phyloP scores from a whole-genome alignment of 2,888 invertebrate genomes.

The Calliscelio sp. region DNA sequence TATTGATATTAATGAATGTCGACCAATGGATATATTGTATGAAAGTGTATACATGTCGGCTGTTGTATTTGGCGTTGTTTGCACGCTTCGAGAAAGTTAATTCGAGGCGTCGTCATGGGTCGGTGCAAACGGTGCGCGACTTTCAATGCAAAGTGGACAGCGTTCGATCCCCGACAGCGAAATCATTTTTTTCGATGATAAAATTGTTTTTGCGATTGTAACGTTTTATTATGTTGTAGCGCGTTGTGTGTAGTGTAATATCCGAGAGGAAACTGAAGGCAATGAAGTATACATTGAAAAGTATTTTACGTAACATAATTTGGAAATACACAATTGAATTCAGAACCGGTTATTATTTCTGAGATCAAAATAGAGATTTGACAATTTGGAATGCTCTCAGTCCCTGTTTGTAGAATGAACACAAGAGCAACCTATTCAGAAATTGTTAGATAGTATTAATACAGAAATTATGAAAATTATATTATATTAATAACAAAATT shows the following conservation, averaged over 20 bases:
- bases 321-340: no score
- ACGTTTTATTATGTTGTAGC: constrained; percentile 20
- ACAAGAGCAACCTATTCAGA: no score
- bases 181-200: constrained; percentile 50
- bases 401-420: no score
- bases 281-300: constrained; percentile 43
- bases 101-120: constrained; percentile 51
- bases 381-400: no score
- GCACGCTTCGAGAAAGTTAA: constrained; percentile 45
- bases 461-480: no score
- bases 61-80: constrained; percentile 7
- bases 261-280: constrained; percentile 42
- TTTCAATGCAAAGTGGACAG: constrained; percentile 64
- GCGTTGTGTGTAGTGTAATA: constrained; percentile 21
- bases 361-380: no score
- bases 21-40: no score
- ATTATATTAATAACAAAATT: no score
- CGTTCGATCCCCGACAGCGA: constrained; percentile 57
- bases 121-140: constrained; percentile 38
- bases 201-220: constrained; percentile 57
- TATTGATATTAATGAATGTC: no score
- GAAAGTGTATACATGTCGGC: background rate
- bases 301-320: no score
- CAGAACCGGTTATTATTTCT: no score
- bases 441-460: no score